phyloP scores from a whole-genome alignment of 2,113 vertebrate species.

The Dipodomys ordii region DNA sequence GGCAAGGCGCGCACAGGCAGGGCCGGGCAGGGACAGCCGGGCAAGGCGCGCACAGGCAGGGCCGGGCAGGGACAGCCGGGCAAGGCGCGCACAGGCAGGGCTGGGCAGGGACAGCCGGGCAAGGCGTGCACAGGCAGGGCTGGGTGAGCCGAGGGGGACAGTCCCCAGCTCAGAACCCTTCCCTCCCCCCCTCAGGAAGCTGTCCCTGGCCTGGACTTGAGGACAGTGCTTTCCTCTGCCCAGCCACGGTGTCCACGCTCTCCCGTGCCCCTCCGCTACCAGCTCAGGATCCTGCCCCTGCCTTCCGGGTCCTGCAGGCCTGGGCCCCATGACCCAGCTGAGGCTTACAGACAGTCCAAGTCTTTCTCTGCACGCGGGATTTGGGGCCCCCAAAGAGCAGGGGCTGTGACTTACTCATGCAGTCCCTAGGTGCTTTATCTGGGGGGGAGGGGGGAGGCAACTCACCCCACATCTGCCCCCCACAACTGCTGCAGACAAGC shows the following conservation, averaged over 20 bases:
- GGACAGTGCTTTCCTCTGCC: accelerated
- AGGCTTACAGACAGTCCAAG: too few relatives aligned
- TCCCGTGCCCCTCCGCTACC: neutral
- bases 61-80: neutral
- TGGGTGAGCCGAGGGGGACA: neutral
- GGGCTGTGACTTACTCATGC: accelerated
- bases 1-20: neutral
- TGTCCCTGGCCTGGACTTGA: too few relatives aligned
- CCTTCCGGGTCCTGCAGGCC: neutral
- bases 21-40: neutral
- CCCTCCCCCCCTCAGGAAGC: neutral
- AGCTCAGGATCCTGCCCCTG: neutral
- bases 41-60: neutral
- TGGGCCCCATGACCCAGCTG: neutral
- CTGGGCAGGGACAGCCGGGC: neutral
- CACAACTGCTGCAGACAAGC: accelerated
- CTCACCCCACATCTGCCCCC: neutral
- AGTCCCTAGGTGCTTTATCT: neutral
- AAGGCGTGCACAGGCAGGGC: neutral
- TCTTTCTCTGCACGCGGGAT: neutral
- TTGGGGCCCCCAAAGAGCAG: neutral
- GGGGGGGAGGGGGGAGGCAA: neutral
- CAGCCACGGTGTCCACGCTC: accelerated
- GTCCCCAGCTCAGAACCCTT: neutral
- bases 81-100: neutral